phyloP scores from a whole-genome alignment of 2,113 vertebrate species.

The Puma concolor region DNA sequence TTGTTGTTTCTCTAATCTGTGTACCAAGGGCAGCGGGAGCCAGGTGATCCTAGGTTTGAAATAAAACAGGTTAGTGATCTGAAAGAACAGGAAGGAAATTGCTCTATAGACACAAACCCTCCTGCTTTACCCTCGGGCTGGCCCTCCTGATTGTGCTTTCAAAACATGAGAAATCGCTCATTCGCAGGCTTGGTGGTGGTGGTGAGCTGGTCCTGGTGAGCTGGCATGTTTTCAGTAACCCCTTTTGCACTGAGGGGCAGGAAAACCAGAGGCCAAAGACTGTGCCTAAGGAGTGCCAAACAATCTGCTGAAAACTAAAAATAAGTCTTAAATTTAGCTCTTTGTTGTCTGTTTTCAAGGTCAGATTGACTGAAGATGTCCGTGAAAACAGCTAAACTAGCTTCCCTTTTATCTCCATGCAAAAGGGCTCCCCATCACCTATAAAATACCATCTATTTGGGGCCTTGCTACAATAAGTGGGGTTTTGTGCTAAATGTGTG shows the following conservation, averaged over 20 bases:
- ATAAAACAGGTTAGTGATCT: not conserved
- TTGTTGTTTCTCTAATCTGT: constrained; percentile 65
- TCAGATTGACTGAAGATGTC: not conserved
- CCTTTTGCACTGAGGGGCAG: not conserved
- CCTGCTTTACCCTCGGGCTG: accelerated
- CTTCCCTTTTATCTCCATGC: not conserved
- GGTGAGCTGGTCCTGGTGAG: not conserved
- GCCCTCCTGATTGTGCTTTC: not conserved
- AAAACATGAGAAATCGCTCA: not conserved
- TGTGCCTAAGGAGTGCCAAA: not conserved
- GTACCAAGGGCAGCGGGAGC: constrained; percentile 7
- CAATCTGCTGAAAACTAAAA: not conserved
- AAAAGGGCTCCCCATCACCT: not conserved
- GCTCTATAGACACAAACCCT: constrained; percentile 17
- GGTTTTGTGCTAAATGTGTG: not conserved
- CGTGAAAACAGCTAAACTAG: not conserved
- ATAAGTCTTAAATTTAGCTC: not conserved
- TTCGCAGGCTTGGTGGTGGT: not conserved
- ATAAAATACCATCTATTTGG: not conserved
- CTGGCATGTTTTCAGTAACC: not conserved
- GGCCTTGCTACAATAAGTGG: not conserved
- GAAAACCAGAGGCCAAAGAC: not conserved
- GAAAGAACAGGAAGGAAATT: not conserved
- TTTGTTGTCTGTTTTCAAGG: constrained; percentile 19
- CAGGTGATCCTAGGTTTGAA: constrained; percentile 46